phyloP scores from a whole-genome alignment of 2,113 vertebrate genomes.

The Melospiza melodia region DNA sequence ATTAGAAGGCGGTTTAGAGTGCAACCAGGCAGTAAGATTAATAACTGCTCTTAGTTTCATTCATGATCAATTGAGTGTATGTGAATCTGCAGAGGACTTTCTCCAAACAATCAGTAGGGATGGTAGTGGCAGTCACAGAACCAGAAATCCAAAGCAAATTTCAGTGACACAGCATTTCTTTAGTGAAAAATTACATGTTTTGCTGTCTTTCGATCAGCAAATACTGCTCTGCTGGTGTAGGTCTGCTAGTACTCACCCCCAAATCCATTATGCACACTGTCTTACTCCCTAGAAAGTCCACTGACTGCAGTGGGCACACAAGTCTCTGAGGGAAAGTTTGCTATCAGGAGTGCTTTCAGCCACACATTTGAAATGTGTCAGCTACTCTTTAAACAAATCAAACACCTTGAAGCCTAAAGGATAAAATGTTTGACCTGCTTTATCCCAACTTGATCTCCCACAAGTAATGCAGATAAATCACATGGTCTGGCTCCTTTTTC shows the following conservation, averaged over 20 bases:
- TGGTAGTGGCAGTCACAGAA: neutral
- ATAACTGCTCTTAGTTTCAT: constrained; percentile 63
- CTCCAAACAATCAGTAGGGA: constrained; percentile 18
- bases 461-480: neutral
- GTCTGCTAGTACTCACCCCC: neutral
- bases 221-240: neutral
- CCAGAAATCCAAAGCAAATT: constrained; percentile 3
- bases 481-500: neutral
- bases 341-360: neutral
- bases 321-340: neutral
- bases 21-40: constrained; percentile 65
- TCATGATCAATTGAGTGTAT: constrained; percentile 52
- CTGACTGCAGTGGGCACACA: neutral
- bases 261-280: neutral
- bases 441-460: neutral
- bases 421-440: neutral
- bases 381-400: neutral
- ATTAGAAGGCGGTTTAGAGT: constrained; percentile 64
- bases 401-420: neutral
- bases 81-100: constrained; percentile 33
- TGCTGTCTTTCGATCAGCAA: neutral
- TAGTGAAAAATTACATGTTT: neutral
- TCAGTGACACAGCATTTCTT: neutral
- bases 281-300: neutral
- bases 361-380: neutral